phyloP scores from a whole-genome alignment of 30 jellyfish, hydroid and myxozoan species.

The Rhopilema esculentum region DNA sequence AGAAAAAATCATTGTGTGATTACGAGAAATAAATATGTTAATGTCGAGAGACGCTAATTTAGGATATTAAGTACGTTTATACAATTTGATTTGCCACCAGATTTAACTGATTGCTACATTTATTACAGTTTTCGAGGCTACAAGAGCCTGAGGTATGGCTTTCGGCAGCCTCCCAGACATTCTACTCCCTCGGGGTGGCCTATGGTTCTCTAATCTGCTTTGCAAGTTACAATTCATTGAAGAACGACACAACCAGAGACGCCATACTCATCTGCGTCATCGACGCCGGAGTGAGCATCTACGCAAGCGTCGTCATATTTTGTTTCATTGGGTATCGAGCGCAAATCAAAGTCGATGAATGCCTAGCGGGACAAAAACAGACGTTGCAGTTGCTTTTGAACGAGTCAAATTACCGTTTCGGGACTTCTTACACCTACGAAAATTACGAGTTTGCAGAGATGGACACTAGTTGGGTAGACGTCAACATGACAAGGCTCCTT shows the following conservation, averaged over 20 bases:
- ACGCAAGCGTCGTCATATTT: conserved; percentile 96
- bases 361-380: conserved; percentile 56
- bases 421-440: conserved; percentile 70
- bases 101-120: background rate
- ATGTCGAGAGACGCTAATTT: no score
- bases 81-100: background rate
- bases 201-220: conserved; percentile 98
- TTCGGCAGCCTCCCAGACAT: conserved; percentile 98
- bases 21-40: background rate
- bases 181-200: conserved; percentile 97
- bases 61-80: no score
- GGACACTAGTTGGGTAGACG: conserved; percentile 36
- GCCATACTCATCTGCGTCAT: conserved; percentile 87
- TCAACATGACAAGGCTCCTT: conserved; percentile 34
- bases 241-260: conserved; percentile 97
- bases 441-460: conserved; percentile 64
- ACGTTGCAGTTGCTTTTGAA: conserved; percentile 45
- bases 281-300: conserved; percentile 98
- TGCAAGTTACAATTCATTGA: conserved; percentile 97
- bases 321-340: conserved; percentile 99
- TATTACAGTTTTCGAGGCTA: conserved; percentile 74
- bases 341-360: conserved; percentile 79
- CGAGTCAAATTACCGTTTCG: conserved; percentile 52
- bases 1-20: background rate
- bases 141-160: conserved; percentile 93